These are phyloP conservation scores for Euura saliciscinereae DNA, from an alignment of 1,140 invertebrate species.

Conservation along the genomic window DNA sequence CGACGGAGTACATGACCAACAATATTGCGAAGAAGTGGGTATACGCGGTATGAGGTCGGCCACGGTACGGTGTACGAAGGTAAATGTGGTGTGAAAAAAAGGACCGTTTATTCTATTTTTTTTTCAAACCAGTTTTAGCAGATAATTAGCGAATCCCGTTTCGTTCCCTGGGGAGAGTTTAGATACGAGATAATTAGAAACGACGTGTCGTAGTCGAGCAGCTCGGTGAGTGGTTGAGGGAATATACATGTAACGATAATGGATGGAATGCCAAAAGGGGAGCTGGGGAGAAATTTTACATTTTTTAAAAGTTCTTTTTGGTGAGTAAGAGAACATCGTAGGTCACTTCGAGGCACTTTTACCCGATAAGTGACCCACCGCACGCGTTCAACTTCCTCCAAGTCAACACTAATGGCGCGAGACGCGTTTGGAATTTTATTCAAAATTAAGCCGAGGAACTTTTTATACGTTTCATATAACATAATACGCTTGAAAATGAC, in stretches of 20 bases:
- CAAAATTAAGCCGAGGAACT: neutral
- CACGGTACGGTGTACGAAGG: neutral
- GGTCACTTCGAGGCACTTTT: neutral
- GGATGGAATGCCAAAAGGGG: neutral
- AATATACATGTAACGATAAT: neutral
- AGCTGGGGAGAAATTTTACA: neutral
- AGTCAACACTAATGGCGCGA: neutral
- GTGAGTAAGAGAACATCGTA: neutral
- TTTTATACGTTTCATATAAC: neutral
- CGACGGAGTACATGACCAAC: no score
- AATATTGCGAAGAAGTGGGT: neutral
- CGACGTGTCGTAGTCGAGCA: neutral
- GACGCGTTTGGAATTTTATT: neutral
- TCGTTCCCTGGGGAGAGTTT: neutral
- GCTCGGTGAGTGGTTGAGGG: neutral
- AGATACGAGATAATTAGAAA: constrained; percentile 1
- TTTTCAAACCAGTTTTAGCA: neutral
- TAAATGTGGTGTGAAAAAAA: no score
- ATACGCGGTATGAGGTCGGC: neutral
- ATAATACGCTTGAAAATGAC: neutral
- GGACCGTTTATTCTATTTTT: no score
- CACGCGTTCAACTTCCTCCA: neutral
- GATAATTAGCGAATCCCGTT: constrained; percentile 3
- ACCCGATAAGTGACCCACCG: neutral
- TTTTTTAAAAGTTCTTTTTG: neutral